Percentiles rank a stretch among this genome's conserved stretches.
Evolutionary conservation across 2,797 vertebrate species (phyloP).

Genomic region (Pipistrellus pygmaeus): DNA sequence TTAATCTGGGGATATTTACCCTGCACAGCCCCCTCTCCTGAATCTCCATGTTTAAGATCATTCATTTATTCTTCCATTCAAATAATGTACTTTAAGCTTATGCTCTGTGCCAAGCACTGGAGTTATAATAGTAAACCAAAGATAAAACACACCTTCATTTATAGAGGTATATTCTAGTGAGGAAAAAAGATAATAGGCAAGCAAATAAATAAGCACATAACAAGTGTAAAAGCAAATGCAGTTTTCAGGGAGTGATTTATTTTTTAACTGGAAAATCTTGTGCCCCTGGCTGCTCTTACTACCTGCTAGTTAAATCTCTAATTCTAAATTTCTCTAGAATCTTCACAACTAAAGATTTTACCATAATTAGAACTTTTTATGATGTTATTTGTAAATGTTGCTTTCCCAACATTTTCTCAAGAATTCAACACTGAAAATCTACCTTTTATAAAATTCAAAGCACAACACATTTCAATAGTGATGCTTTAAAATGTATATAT

Average conservation of each 20-base stretch:
- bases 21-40: not conserved
- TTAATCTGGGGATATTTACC: not conserved
- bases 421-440: slow-evolving; percentile 53
- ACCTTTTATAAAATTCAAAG: slow-evolving; percentile 60
- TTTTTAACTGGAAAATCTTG: not conserved
- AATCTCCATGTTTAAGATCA: slow-evolving; percentile 6
- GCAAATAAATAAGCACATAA: not conserved
- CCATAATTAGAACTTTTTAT: not conserved
- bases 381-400: not conserved
- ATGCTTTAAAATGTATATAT: slow-evolving; percentile 56
- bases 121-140: not conserved
- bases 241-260: slow-evolving; percentile 12
- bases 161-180: not conserved
- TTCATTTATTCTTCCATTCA: slow-evolving; percentile 4
- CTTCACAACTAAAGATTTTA: not conserved
- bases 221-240: not conserved
- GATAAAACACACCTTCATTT: not conserved
- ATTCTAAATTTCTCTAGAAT: not conserved
- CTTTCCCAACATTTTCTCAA: slow-evolving; percentile 13
- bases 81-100: not conserved
- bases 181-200: slow-evolving; percentile 6
- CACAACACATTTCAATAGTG: slow-evolving; percentile 43
- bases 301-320: not conserved
- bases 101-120: not conserved
- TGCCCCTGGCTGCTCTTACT: not conserved